A percentile compares a stretch with the other conserved stretches of the same genome.
phyloP scores from a whole-genome alignment of 2,797 vertebrate genomes.

The Limnodromus scolopaceus region DNA sequence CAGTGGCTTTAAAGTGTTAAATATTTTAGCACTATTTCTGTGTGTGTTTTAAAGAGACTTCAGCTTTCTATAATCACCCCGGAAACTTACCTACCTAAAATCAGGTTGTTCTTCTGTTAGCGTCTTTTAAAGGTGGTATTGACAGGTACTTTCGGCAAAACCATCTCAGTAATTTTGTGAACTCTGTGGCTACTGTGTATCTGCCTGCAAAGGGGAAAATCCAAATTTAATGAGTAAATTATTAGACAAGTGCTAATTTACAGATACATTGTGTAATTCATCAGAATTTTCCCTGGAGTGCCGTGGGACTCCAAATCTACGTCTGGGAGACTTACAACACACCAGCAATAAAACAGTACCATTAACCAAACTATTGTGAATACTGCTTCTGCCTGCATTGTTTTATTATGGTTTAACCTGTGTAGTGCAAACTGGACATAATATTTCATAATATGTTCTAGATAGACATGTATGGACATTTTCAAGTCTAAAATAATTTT shows the following conservation, averaged over 20 bases:
- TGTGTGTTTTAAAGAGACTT: not conserved
- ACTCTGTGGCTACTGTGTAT: slow-evolving; percentile 4
- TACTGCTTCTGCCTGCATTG: not conserved
- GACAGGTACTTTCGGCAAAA: slow-evolving; percentile 31
- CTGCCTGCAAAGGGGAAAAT: slow-evolving; percentile 54
- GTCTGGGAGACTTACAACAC: not conserved
- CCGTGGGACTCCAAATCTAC: not conserved
- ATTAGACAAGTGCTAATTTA: not conserved
- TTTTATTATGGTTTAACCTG: not conserved
- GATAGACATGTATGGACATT: not conserved
- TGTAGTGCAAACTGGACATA: not conserved
- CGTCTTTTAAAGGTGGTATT: slow-evolving; percentile 12
- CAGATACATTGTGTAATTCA: not conserved
- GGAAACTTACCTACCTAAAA: slow-evolving; percentile 49
- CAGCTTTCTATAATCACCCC: not conserved
- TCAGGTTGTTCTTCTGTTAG: slow-evolving; percentile 32
- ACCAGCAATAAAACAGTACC: not conserved
- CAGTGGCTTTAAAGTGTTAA: not conserved
- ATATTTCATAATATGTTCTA: not conserved
- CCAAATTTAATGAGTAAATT: slow-evolving; percentile 11
- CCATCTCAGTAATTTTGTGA: slow-evolving; percentile 35
- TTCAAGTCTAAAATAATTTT: not conserved
- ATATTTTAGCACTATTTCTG: not conserved
- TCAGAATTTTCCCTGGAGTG: not conserved
- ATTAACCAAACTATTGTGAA: not conserved